phyloP scores from a whole-genome alignment of 2,888 invertebrate genomes.

The Drosophila greeni region DNA sequence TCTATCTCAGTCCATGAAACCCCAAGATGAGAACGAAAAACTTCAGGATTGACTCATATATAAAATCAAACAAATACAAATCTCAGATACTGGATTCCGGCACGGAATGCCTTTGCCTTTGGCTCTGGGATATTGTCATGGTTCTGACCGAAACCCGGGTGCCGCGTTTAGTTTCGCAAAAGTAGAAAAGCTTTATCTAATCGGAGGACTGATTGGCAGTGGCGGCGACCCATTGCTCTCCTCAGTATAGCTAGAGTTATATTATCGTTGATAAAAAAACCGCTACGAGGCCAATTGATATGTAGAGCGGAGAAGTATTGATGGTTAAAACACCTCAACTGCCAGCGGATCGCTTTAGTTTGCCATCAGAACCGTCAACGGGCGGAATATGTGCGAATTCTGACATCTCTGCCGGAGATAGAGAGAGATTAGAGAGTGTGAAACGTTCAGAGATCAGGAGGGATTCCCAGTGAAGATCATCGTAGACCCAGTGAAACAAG shows the following conservation, averaged over 20 bases:
- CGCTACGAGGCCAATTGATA: conserved; percentile 51
- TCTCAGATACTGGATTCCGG: conserved; percentile 9
- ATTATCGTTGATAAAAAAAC: conserved; percentile 49
- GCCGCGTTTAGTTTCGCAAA: conserved; percentile 33
- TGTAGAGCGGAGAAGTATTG: conserved; percentile 49
- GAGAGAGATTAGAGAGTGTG: conserved; percentile 26
- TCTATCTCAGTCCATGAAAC: not conserved
- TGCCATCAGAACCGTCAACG: conserved; percentile 52
- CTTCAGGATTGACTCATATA: conserved; percentile 12
- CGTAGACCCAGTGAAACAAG: conserved; percentile 5
- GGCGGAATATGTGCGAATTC: conserved; percentile 57
- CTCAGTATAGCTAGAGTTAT: conserved; percentile 48
- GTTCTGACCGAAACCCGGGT: conserved; percentile 10
- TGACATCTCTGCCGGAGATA: conserved; percentile 19
- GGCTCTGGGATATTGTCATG: conserved; percentile 13
- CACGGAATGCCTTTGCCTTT: conserved; percentile 14
- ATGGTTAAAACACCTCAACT: conserved; percentile 63
- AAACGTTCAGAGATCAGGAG: conserved; percentile 16
- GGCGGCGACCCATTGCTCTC: conserved; percentile 40
- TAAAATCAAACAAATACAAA: not conserved
- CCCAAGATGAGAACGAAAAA: not conserved
- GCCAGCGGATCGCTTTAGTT: conserved; percentile 61
- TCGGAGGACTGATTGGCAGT: conserved; percentile 50
- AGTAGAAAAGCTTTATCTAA: conserved; percentile 56
- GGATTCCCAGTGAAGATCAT: conserved; percentile 13